Percentiles rank a stretch among this genome's conserved stretches.
Evolutionary conservation across 2,797 vertebrate genomes (phyloP).

Genomic region (Hemitrygon akajei): DNA sequence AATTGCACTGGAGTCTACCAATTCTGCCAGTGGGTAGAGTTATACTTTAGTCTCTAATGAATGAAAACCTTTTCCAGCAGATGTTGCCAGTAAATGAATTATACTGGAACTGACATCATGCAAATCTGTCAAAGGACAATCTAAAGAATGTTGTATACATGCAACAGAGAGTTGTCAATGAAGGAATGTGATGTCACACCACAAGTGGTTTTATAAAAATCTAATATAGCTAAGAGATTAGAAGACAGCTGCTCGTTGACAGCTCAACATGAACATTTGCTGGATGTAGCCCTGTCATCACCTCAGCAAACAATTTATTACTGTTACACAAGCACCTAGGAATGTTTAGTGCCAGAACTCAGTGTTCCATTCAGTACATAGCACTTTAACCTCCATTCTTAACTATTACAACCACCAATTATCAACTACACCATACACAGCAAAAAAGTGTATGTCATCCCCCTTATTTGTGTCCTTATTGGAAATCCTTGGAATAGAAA

Average conservation of each 20-base stretch:
- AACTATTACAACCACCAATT: neutral
- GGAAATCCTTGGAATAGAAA: neutral
- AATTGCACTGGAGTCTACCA: neutral
- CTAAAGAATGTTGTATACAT: conserved; percentile 5
- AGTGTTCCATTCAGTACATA: neutral
- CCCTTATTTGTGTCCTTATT: neutral
- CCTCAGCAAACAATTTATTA: conserved; percentile 12
- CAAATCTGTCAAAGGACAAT: neutral
- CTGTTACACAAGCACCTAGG: neutral
- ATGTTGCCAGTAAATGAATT: conserved; percentile 1
- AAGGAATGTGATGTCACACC: neutral
- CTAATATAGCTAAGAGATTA: conserved; percentile 21
- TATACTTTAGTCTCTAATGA: neutral
- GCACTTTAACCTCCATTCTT: conserved; percentile 18
- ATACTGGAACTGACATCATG: neutral
- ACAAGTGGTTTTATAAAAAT: conserved; percentile 15
- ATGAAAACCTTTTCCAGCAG: neutral
- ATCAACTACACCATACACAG: neutral
- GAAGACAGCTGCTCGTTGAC: conserved; percentile 22
- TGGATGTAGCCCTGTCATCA: conserved; percentile 16
- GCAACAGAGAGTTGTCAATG: neutral
- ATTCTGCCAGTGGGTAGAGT: neutral
- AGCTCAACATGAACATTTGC: neutral
- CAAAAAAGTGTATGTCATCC: neutral
- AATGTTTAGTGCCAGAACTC: conserved; percentile 7